These are phyloP conservation scores for Rhynchophorus ferrugineus DNA, from an alignment of 1,140 invertebrate genomes.

Conservation along the genomic window DNA sequence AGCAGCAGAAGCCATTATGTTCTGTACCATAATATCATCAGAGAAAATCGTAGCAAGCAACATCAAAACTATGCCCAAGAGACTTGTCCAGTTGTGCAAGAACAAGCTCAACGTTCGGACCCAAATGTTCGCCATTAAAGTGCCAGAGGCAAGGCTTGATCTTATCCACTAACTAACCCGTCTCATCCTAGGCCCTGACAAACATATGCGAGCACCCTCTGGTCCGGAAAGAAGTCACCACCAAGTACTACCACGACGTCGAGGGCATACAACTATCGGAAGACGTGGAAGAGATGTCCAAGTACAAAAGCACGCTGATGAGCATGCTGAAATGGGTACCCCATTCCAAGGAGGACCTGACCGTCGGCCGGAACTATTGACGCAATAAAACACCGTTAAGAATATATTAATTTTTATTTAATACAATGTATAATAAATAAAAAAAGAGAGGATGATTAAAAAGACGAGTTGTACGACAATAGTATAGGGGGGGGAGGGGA, in stretches of 20 bases:
- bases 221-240: slow-evolving; percentile 23
- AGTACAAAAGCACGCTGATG: slow-evolving; percentile 10
- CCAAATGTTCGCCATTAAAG: slow-evolving; percentile 33
- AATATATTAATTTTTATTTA: slow-evolving; percentile 23
- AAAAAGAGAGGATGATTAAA: slow-evolving; percentile 18
- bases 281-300: slow-evolving; percentile 4
- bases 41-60: slow-evolving; percentile 30
- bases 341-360: not conserved
- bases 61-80: slow-evolving; percentile 24
- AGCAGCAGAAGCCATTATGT: slow-evolving; percentile 31
- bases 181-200: slow-evolving; percentile 24
- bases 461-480: too few relatives aligned
- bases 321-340: slow-evolving; percentile 12
- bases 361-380: not conserved
- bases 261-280: slow-evolving; percentile 20
- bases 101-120: slow-evolving; percentile 23
- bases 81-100: slow-evolving; percentile 27
- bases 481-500: too few relatives aligned
- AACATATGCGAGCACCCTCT: slow-evolving; percentile 32
- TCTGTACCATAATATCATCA: slow-evolving; percentile 31
- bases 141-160: slow-evolving; percentile 18
- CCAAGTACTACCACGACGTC: slow-evolving; percentile 24
- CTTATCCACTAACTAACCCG: not conserved
- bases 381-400: slow-evolving; percentile 8
- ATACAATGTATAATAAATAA: slow-evolving; percentile 9